These are phyloP conservation scores for Pterocles orientalis DNA, from an alignment of 2,113 vertebrate species.

Conservation along the genomic window DNA sequence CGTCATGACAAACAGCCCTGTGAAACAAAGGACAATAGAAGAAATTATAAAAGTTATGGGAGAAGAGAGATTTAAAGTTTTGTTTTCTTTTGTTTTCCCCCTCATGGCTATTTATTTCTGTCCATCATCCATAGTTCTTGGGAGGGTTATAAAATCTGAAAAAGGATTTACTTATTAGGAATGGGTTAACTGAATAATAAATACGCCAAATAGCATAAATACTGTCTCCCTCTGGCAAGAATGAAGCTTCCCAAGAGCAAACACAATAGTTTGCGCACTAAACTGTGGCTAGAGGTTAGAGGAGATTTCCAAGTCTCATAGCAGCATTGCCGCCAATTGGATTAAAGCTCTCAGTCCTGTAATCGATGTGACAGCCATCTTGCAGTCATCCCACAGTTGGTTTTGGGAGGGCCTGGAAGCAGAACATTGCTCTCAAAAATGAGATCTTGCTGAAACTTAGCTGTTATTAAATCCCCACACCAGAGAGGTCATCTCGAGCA, in stretches of 20 bases:
- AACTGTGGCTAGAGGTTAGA: constrained; percentile 37
- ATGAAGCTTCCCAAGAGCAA: constrained; percentile 38
- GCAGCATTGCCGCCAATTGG: constrained; percentile 13
- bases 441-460: background rate
- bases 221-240: constrained; percentile 11
- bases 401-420: background rate
- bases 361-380: constrained; percentile 6
- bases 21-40: constrained; percentile 30
- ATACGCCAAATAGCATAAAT: constrained; percentile 36
- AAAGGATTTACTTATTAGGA: background rate
- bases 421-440: background rate
- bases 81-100: background rate
- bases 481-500: background rate
- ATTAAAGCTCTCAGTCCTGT: background rate
- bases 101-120: background rate
- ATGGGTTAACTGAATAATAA: constrained; percentile 47
- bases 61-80: constrained; percentile 2
- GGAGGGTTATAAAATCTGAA: background rate
- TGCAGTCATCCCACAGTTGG: background rate
- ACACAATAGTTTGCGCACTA: constrained; percentile 42
- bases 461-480: background rate
- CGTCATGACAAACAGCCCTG: background rate
- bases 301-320: constrained; percentile 35
- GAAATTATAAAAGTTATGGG: background rate
- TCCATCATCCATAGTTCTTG: background rate